Percentiles rank a stretch among this genome's conserved stretches.
Conservation (phyloP, 2,113 vertebrate genomes). For the crab-eating macaque (Macaca fascicularis) region DNA sequence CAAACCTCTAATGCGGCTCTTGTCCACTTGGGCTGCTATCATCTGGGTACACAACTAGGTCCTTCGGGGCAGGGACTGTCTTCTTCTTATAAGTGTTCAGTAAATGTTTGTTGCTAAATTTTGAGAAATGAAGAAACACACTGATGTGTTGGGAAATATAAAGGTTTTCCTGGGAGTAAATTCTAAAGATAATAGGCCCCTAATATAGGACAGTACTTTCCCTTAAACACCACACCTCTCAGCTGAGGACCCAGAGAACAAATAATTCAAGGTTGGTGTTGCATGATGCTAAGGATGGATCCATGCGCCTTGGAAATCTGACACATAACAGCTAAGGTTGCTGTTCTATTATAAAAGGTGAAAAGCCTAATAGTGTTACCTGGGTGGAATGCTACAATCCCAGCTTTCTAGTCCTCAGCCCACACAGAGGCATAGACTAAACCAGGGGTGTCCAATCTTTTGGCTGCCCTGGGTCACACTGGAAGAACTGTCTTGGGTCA, state of each 20-base stretch:
- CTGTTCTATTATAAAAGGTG: not conserved
- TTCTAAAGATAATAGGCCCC: not conserved
- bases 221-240: not conserved
- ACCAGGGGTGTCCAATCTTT: too few relatives aligned
- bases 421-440: not conserved
- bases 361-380: not conserved
- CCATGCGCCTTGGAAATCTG: not conserved
- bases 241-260: not conserved
- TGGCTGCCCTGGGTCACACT: too few relatives aligned
- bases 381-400: not conserved
- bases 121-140: slow-evolving; percentile 1
- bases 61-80: not conserved
- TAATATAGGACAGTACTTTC: not conserved
- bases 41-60: not conserved
- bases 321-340: not conserved
- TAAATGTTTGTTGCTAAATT: not conserved
- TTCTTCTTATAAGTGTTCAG: not conserved
- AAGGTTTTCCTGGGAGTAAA: not conserved
- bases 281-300: not conserved
- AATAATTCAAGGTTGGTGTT: not conserved
- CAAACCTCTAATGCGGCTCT: not conserved
- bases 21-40: not conserved
- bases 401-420: not conserved
- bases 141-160: not conserved
- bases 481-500: too few relatives aligned